Percentiles rank a stretch among this genome's conserved stretches.
These are phyloP conservation scores for Oryzias javanicus DNA, from an alignment of 2,113 vertebrate genomes.

Conservation along the genomic window DNA sequence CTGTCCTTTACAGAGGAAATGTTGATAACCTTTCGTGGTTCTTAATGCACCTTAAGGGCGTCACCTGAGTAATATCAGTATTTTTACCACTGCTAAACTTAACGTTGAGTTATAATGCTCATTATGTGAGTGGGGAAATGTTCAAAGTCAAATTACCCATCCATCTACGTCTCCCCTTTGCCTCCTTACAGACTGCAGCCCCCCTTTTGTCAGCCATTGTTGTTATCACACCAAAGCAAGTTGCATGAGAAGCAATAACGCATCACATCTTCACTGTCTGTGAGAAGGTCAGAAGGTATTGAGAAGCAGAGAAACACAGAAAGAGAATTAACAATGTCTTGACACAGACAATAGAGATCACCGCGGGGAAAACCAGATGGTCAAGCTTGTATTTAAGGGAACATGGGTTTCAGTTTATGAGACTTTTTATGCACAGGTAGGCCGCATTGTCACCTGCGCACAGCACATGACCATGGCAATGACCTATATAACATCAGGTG, in stretches of 20 bases:
- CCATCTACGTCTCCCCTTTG: conserved; percentile 3
- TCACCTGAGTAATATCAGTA: no score
- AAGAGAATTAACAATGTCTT: conserved; percentile 55
- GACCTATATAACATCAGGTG: conserved; percentile 60
- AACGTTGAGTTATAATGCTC: neutral
- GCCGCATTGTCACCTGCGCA: conserved; percentile 50
- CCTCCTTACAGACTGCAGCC: conserved; percentile 16
- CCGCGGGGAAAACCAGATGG: conserved; percentile 25
- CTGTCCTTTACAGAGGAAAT: conserved; percentile 3
- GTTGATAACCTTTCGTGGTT: no score
- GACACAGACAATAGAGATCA: conserved; percentile 51
- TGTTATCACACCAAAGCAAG: conserved; percentile 53
- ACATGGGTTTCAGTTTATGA: conserved; percentile 9
- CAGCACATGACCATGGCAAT: conserved; percentile 47
- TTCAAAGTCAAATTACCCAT: conserved; percentile 18
- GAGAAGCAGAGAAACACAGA: conserved; percentile 53
- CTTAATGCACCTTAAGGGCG: no score
- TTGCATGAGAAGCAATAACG: conserved; percentile 64
- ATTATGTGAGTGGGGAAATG: neutral
- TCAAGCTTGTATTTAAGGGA: conserved; percentile 16
- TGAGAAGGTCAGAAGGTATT: conserved; percentile 65
- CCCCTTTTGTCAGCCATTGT: conserved; percentile 39
- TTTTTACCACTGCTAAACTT: neutral
- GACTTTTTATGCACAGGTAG: conserved; percentile 18
- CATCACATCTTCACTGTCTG: conserved; percentile 50